Percentiles rank a stretch among this genome's conserved stretches.
phyloP scores from a whole-genome alignment of 1,140 invertebrate species.

The Anoplolepis gracilipes region DNA sequence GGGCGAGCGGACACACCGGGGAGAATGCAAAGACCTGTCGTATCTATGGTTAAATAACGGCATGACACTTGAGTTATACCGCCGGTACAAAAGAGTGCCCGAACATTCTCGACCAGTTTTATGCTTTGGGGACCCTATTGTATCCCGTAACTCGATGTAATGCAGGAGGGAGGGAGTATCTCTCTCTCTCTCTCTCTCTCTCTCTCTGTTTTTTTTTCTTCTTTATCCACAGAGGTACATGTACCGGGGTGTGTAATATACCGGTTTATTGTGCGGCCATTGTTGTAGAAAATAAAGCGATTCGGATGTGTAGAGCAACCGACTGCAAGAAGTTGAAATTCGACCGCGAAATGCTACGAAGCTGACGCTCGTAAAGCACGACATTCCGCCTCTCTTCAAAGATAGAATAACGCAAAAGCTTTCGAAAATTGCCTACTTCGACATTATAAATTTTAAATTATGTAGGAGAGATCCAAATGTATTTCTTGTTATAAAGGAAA shows the following conservation, averaged over 20 bases:
- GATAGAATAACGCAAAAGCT: background rate
- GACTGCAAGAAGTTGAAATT: constrained; percentile 50
- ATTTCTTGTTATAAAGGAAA: background rate
- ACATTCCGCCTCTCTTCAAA: constrained; percentile 4
- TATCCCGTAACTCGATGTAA: constrained; percentile 56
- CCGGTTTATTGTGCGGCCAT: constrained; percentile 55
- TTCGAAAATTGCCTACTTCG: constrained; percentile 1
- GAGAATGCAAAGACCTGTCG: constrained; percentile 55
- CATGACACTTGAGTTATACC: constrained; percentile 65
- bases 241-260: constrained; percentile 52
- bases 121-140: constrained; percentile 61
- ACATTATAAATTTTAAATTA: constrained; percentile 24
- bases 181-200: background rate
- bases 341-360: constrained; percentile 36
- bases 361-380: constrained; percentile 34
- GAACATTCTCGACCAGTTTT: constrained; percentile 59
- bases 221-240: constrained; percentile 37
- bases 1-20: constrained; percentile 5
- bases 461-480: background rate
- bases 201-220: background rate
- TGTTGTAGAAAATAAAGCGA: constrained; percentile 60
- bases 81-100: constrained; percentile 54
- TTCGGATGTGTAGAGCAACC: constrained; percentile 11
- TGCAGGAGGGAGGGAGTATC: constrained; percentile 19
- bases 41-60: constrained; percentile 68